Conservation (phyloP, 2,888 invertebrate genomes). For the Quadroppia sp. region DNA sequence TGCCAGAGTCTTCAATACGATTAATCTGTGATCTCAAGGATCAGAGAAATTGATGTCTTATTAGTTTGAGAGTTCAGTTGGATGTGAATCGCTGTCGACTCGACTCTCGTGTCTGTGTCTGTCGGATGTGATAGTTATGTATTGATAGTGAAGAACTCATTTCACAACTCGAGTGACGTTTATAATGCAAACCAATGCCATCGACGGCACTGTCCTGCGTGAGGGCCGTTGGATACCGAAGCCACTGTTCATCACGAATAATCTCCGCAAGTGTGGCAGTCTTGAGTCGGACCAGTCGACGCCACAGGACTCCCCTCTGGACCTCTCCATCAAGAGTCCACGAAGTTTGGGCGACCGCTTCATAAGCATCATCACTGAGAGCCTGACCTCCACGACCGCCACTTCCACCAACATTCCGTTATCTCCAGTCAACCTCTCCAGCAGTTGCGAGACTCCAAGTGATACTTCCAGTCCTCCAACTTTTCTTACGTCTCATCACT, state of each 20-base stretch:
- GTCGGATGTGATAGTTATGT: not conserved
- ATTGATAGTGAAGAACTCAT: not conserved
- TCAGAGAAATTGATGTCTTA: constrained; percentile 27
- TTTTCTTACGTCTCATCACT: constrained; percentile 28
- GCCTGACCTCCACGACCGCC: constrained; percentile 38
- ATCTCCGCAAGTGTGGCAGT: constrained; percentile 54
- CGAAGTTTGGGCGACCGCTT: constrained; percentile 26
- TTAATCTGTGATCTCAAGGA: constrained; percentile 30
- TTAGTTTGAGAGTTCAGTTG: constrained; percentile 20
- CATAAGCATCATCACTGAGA: constrained; percentile 32
- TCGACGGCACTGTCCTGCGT: constrained; percentile 46
- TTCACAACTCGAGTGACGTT: not conserved
- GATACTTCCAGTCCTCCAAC: constrained; percentile 30
- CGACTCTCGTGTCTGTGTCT: not conserved
- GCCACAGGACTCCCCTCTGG: constrained; percentile 77
- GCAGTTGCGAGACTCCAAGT: constrained; percentile 30
- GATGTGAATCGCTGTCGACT: constrained; percentile 26
- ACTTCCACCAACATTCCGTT: constrained; percentile 42
- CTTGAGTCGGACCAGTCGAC: constrained; percentile 58
- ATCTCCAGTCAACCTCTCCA: constrained; percentile 42
- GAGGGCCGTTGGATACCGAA: constrained; percentile 51
- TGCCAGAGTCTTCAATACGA: constrained; percentile 1
- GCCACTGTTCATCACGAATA: constrained; percentile 51
- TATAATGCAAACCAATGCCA: constrained; percentile 22
- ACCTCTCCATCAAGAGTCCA: constrained; percentile 67